phyloP scores from a whole-genome alignment of 2,888 invertebrate genomes.

The Rhingia campestris region DNA sequence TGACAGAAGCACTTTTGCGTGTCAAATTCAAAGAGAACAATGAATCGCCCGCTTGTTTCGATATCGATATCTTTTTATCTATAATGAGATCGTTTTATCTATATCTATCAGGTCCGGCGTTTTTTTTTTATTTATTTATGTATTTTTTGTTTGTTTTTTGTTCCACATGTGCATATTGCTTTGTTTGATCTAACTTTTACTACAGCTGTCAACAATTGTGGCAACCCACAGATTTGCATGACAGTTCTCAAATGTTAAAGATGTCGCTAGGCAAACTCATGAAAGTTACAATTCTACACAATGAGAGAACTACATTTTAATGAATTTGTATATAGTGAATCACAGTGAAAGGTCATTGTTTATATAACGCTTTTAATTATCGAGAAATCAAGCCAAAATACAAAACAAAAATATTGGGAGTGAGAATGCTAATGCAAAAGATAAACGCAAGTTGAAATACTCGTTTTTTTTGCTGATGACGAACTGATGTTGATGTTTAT shows the following conservation, averaged over 20 bases:
- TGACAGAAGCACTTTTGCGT: background rate
- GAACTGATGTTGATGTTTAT: too few relatives aligned
- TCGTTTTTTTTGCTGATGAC: background rate
- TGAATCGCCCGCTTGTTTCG: background rate
- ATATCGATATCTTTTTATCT: too few relatives aligned
- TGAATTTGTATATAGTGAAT: constrained; percentile 38
- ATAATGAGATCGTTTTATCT: background rate
- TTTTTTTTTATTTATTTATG: background rate
- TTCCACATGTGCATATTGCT: too few relatives aligned
- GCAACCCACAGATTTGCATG: too few relatives aligned
- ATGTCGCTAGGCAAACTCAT: background rate
- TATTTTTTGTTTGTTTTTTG: too few relatives aligned
- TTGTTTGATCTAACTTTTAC: background rate
- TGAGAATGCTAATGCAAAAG: constrained; percentile 28
- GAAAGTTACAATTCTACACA: background rate
- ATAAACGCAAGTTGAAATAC: constrained; percentile 36
- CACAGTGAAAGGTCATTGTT: constrained; percentile 57
- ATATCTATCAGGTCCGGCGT: constrained; percentile 8
- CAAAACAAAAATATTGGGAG: background rate
- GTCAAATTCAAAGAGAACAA: background rate
- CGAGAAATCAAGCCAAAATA: constrained; percentile 11
- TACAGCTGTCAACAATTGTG: background rate
- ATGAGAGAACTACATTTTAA: background rate
- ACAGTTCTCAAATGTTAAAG: too few relatives aligned
- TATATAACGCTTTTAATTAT: constrained; percentile 40